Conservation (phyloP, 2,888 invertebrate species). For the Nysson spinosus region DNA sequence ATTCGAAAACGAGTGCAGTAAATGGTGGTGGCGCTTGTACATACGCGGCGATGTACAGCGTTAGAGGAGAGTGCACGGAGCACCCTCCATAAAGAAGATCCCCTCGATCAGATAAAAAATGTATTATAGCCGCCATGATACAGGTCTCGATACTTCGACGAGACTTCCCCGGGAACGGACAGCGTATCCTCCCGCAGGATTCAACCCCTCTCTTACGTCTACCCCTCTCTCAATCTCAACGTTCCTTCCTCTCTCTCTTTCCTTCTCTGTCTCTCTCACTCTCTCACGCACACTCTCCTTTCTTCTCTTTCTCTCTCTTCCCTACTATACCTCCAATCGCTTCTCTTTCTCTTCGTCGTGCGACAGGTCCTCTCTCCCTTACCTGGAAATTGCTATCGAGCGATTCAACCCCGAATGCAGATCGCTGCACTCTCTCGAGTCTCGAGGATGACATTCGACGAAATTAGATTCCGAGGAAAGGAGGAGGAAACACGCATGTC, state of each 20-base stretch:
- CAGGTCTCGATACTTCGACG: slow-evolving; percentile 75
- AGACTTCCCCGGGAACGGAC: slow-evolving; percentile 64
- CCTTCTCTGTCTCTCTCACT: slow-evolving; percentile 10
- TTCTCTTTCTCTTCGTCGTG: slow-evolving; percentile 12
- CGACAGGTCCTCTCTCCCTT: slow-evolving; percentile 39
- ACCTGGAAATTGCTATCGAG: slow-evolving; percentile 64
- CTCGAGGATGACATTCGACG: slow-evolving; percentile 66
- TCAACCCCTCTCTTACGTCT: slow-evolving; percentile 42
- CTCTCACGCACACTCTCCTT: not conserved
- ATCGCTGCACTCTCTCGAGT: slow-evolving; percentile 60
- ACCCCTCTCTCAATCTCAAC: too few species aligned
- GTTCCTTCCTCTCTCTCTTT: slow-evolving; percentile 3
- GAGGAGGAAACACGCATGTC: slow-evolving; percentile 58
- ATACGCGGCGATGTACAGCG: slow-evolving; percentile 43
- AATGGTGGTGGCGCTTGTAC: slow-evolving; percentile 44
- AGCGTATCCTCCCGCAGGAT: slow-evolving; percentile 62
- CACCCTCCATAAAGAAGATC: slow-evolving; percentile 76
- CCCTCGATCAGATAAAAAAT: slow-evolving; percentile 78
- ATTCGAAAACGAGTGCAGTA: slow-evolving; percentile 14
- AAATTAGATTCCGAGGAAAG: slow-evolving; percentile 69
- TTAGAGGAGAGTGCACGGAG: slow-evolving; percentile 58
- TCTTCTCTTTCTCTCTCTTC: slow-evolving; percentile 22
- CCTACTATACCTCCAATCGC: slow-evolving; percentile 10
- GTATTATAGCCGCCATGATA: slow-evolving; percentile 77
- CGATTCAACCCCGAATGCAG: slow-evolving; percentile 67